These are phyloP conservation scores for Lasioglossum zephyrum DNA, from an alignment of 2,888 invertebrate genomes.

Conservation along the genomic window DNA sequence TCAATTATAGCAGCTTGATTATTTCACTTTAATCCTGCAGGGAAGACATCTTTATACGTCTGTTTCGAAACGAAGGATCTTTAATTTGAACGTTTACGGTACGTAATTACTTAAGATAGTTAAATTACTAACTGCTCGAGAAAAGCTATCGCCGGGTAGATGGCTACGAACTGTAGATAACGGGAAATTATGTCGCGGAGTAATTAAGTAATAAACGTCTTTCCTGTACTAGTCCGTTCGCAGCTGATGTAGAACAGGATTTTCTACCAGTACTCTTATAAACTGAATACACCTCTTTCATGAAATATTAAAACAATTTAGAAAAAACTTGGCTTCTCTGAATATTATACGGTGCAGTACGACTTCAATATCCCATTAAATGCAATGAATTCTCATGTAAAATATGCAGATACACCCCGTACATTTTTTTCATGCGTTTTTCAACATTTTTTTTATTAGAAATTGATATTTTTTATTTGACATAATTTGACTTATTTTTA, in stretches of 20 bases:
- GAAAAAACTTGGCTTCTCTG: no score
- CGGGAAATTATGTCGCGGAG: neutral
- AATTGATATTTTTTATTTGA: no score
- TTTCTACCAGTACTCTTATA: neutral
- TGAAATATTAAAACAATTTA: no score
- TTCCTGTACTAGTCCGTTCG: neutral
- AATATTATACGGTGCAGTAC: no score
- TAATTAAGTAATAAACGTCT: neutral
- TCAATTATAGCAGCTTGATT: neutral
- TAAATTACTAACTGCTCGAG: neutral
- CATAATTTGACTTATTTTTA: no score
- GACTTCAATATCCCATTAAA: no score
- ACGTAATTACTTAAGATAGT: neutral
- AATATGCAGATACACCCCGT: no score
- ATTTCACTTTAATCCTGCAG: neutral
- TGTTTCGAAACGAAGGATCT: neutral
- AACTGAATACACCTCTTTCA: no score
- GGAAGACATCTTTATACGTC: neutral
- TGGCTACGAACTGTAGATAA: neutral
- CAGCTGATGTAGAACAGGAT: neutral
- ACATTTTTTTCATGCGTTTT: no score
- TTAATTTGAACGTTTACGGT: neutral
- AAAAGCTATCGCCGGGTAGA: neutral
- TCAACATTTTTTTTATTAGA: no score
- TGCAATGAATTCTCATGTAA: no score